phyloP scores from a whole-genome alignment of 2,797 vertebrate species.

The Onychomys torridus region DNA sequence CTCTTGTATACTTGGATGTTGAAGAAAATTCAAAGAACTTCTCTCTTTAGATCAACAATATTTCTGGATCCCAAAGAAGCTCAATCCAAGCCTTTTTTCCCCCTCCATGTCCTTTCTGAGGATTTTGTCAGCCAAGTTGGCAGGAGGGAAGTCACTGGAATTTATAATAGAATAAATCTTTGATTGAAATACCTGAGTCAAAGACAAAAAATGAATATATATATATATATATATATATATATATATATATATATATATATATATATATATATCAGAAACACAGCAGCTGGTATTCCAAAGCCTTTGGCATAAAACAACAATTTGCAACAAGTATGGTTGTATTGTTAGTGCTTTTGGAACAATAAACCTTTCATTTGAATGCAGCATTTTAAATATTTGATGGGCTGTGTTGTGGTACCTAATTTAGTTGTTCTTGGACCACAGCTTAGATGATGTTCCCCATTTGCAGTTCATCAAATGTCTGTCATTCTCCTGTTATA shows the following conservation, averaged over 20 bases:
- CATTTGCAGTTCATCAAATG: conserved; percentile 56
- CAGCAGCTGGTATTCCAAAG: conserved; percentile 60
- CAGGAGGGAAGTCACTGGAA: conserved; percentile 75
- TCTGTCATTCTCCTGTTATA: conserved; percentile 59
- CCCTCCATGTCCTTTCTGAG: conserved; percentile 46
- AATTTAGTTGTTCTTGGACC: conserved; percentile 65
- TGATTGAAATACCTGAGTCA: conserved; percentile 78
- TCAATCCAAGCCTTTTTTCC: conserved; percentile 70
- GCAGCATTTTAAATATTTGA: conserved; percentile 70
- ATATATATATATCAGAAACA: not conserved
- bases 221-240: not conserved
- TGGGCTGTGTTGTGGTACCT: conserved; percentile 73
- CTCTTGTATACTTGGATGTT: conserved; percentile 18
- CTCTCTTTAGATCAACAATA: conserved; percentile 50
- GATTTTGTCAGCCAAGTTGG: conserved; percentile 69
- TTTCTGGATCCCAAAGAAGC: conserved; percentile 54
- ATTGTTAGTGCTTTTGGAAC: conserved; percentile 74
- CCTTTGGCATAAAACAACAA: conserved; percentile 78
- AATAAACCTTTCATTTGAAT: conserved; percentile 71
- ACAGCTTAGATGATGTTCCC: conserved; percentile 48
- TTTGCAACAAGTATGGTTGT: conserved; percentile 47
- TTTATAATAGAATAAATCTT: conserved; percentile 80
- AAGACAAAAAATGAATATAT: conserved; percentile 45
- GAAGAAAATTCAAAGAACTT: conserved; percentile 56
- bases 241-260: not conserved